Evolutionary conservation across 1,140 invertebrate genomes (phyloP).

Genomic region (Lineus longissimus): DNA sequence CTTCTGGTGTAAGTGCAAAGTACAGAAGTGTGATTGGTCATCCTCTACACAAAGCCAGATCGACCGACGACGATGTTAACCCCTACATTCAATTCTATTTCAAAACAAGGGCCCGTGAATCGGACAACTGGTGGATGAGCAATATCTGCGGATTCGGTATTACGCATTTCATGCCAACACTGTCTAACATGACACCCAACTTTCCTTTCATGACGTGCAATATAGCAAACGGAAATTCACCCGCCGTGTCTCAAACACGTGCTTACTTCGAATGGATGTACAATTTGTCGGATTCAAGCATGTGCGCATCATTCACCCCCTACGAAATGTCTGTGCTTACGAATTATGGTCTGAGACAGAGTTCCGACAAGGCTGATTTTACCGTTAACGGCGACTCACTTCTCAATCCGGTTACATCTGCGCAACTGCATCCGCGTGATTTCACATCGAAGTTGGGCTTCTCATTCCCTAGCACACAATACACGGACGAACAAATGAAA

Average conservation of each 20-base stretch:
- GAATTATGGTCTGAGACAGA: conserved; percentile 2
- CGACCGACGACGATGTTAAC: neutral
- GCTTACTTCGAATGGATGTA: conserved; percentile 5
- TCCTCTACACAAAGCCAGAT: conserved; percentile 3
- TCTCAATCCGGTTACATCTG: conserved; percentile 1
- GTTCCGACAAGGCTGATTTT: neutral
- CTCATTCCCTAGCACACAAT: conserved; percentile 4
- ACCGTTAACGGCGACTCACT: conserved; percentile 1
- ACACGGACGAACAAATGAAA: conserved; percentile 1
- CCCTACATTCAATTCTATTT: conserved; percentile 5
- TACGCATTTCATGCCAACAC: neutral
- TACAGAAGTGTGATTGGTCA: neutral
- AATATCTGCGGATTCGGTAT: neutral
- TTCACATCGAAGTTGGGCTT: conserved; percentile 2
- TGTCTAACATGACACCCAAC: conserved; percentile 8
- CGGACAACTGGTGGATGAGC: conserved; percentile 5
- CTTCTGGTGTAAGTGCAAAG: neutral
- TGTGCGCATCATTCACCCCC: neutral
- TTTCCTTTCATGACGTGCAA: conserved; percentile 3
- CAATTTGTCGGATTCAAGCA: conserved; percentile 1
- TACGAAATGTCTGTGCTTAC: conserved; percentile 6
- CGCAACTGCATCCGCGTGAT: conserved; percentile 7
- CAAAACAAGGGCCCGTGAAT: neutral
- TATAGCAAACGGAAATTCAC: neutral
- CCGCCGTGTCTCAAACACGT: neutral